phyloP scores from a whole-genome alignment of 2,113 vertebrate species.

The Hyla sarda region DNA sequence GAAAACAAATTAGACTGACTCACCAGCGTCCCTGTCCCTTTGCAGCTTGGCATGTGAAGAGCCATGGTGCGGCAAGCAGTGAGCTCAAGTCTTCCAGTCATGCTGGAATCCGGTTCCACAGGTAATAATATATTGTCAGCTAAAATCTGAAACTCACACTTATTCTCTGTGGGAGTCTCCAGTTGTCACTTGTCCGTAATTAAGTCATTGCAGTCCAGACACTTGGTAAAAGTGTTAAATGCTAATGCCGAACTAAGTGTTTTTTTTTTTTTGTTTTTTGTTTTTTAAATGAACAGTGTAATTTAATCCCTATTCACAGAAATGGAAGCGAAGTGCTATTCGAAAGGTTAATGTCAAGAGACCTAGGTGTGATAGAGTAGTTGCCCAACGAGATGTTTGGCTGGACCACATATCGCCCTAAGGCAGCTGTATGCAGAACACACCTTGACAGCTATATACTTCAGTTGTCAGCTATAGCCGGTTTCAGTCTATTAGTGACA shows the following conservation, averaged over 20 bases:
- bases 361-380: neutral
- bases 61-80: neutral
- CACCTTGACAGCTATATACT: neutral
- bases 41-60: neutral
- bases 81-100: neutral
- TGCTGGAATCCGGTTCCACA: conserved; percentile 28
- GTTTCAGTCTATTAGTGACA: neutral
- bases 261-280: no score
- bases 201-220: neutral
- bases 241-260: neutral
- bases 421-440: neutral
- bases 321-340: neutral
- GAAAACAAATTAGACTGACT: neutral
- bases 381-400: conserved; percentile 7
- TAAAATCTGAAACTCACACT: neutral
- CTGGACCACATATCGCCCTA: conserved; percentile 9
- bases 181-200: neutral
- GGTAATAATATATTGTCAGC: conserved; percentile 14
- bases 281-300: neutral
- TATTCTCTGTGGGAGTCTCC: neutral
- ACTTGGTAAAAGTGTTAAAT: neutral
- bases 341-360: conserved; percentile 21
- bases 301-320: neutral
- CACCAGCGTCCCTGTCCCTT: neutral
- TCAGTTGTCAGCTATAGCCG: neutral